Percentiles rank a stretch among this genome's conserved stretches.
Conservation (phyloP, 1,140 invertebrate species). For the Tetragonula clypearis region DNA sequence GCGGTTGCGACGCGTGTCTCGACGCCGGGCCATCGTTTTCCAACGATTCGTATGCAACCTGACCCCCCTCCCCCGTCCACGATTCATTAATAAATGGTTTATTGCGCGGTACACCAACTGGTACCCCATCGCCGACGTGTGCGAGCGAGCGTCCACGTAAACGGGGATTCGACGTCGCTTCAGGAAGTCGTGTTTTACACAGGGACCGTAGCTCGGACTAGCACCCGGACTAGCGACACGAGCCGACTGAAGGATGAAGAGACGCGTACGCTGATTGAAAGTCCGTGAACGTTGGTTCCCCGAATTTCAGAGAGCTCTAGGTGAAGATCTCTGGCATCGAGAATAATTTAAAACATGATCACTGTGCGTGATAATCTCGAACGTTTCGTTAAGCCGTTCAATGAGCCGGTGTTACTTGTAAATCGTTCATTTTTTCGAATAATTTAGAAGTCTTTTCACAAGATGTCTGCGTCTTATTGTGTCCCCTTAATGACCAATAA, state of each 20-base stretch:
- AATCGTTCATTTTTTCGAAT: neutral
- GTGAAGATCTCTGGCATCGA: neutral
- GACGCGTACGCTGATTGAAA: neutral
- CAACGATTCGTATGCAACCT: conserved; percentile 55
- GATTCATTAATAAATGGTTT: conserved; percentile 68
- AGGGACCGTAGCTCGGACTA: conserved; percentile 21
- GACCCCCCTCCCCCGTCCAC: conserved; percentile 4
- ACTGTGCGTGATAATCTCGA: neutral
- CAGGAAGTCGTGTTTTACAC: conserved; percentile 64
- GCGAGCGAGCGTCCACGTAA: conserved; percentile 16
- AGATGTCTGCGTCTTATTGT: no score
- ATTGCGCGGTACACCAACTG: conserved; percentile 6
- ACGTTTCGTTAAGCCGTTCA: no score
- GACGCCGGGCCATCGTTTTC: conserved; percentile 1
- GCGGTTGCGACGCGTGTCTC: conserved; percentile 56
- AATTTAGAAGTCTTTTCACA: neutral
- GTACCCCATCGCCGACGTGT: neutral
- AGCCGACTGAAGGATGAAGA: conserved; percentile 33
- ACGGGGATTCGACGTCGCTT: conserved; percentile 34
- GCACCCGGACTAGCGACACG: conserved; percentile 39
- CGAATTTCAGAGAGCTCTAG: neutral
- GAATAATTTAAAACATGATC: neutral
- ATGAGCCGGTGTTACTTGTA: no score
- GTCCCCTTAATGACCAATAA: neutral
- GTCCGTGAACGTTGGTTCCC: neutral